phyloP scores from a whole-genome alignment of 2,888 invertebrate species.

The Eupelmus urozonus region DNA sequence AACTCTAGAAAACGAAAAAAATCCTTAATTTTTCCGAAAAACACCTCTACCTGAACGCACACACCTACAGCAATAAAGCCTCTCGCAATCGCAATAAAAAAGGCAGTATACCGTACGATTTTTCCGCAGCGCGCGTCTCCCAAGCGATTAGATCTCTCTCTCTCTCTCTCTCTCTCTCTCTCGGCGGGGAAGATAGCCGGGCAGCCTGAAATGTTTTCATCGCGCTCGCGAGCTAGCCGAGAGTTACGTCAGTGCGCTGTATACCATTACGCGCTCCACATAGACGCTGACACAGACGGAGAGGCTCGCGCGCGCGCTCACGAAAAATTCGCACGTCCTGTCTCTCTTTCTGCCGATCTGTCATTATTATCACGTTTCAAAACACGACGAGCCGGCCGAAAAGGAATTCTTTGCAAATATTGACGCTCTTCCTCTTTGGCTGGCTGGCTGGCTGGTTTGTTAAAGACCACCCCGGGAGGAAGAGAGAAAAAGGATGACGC shows the following conservation, averaged over 20 bases:
- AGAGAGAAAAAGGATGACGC: not conserved
- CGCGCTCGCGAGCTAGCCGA: not conserved
- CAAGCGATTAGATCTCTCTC: too few species aligned
- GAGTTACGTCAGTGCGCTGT: constrained; percentile 6
- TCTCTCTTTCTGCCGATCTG: not conserved
- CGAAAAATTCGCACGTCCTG: constrained; percentile 14
- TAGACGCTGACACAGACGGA: too few species aligned
- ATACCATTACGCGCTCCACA: too few species aligned
- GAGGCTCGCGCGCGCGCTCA: too few species aligned
- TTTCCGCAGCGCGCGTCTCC: too few species aligned
- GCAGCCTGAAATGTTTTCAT: constrained; percentile 7
- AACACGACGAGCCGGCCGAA: constrained; percentile 2
- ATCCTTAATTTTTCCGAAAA: not conserved
- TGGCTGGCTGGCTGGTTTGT: too few species aligned
- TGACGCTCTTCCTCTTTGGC: constrained; percentile 15
- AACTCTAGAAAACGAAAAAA: not conserved
- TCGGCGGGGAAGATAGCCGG: not conserved
- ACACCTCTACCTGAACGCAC: too few species aligned
- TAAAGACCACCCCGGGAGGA: too few species aligned
- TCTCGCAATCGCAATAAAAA: too few species aligned
- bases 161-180: too few species aligned
- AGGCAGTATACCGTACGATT: too few species aligned
- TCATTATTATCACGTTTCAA: constrained; percentile 41
- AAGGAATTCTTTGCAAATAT: constrained; percentile 35
- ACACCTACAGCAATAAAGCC: too few species aligned